A percentile compares a stretch with the other conserved stretches of the same genome.
Conservation (phyloP, 2,888 invertebrate species). For the Troides aeacus region DNA sequence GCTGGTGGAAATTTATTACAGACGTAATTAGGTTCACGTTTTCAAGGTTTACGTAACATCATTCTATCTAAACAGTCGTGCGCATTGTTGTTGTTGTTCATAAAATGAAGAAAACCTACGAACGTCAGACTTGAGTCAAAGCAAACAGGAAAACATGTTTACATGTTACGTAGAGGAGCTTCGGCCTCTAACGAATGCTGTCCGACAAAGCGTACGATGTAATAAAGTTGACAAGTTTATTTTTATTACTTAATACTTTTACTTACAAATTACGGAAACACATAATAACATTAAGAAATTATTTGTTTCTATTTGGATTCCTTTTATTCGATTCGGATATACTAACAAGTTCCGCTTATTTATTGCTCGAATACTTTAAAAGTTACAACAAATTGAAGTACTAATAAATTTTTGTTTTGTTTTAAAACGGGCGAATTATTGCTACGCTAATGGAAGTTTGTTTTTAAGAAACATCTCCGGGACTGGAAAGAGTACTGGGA, state of each 20-base stretch:
- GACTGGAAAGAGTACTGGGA: neutral
- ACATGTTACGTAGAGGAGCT: neutral
- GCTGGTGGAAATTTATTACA: conserved; percentile 72
- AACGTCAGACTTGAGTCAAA: conserved; percentile 41
- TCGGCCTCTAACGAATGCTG: neutral
- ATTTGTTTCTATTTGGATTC: neutral
- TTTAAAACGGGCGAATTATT: conserved; percentile 7
- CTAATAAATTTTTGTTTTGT: neutral
- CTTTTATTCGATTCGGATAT: neutral
- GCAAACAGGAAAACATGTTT: conserved; percentile 34
- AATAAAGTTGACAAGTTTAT: conserved; percentile 4
- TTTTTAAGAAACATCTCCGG: conserved; percentile 20
- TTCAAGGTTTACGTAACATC: conserved; percentile 59
- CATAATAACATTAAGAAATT: neutral
- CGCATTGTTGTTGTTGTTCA: conserved; percentile 50
- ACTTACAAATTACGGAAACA: conserved; percentile 3
- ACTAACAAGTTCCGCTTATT: neutral
- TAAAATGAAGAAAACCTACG: conserved; percentile 32
- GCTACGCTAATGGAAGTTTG: conserved; percentile 11
- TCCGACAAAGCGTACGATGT: conserved; percentile 17
- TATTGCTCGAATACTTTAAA: neutral
- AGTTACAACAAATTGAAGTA: neutral
- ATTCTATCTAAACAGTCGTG: conserved; percentile 54
- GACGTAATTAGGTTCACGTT: conserved; percentile 68
- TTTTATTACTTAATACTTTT: neutral